Evolutionary conservation across 2,113 vertebrate genomes (phyloP).

Genomic region (Peucedramus taeniatus): DNA sequence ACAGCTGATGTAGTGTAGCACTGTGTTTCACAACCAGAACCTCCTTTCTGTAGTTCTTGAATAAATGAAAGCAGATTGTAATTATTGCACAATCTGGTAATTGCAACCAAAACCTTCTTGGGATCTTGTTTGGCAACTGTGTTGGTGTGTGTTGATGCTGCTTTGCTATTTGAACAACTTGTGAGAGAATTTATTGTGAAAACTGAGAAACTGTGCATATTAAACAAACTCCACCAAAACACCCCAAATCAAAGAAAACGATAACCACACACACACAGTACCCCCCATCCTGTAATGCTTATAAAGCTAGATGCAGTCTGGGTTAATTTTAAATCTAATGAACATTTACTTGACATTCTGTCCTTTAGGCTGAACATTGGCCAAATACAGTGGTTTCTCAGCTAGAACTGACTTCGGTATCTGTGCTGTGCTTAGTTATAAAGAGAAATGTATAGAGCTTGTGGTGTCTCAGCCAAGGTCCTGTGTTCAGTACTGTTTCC

Average conservation of each 20-base stretch:
- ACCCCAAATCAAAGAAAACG: neutral
- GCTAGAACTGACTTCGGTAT: neutral
- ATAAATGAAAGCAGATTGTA: neutral
- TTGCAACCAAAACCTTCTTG: neutral
- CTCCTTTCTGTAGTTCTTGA: neutral
- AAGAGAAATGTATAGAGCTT: fast-evolving
- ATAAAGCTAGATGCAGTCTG: neutral
- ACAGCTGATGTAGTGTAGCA: neutral
- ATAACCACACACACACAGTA: too few relatives aligned
- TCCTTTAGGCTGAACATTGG: neutral
- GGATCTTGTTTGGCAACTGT: neutral
- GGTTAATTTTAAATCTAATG: neutral
- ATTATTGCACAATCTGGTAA: neutral
- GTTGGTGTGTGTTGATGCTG: neutral
- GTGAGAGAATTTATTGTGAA: neutral
- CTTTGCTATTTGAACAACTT: neutral
- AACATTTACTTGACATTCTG: neutral
- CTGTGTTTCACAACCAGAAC: neutral
- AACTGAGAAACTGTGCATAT: neutral
- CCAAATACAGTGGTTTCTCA: neutral
- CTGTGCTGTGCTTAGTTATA: neutral
- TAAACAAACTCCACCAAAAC: neutral
- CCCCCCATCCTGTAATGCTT: neutral
- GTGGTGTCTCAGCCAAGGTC: fast-evolving
- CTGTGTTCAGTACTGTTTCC: neutral